phyloP scores from a whole-genome alignment of 2,797 vertebrate genomes.

The Mormyrus proboscirostris region DNA sequence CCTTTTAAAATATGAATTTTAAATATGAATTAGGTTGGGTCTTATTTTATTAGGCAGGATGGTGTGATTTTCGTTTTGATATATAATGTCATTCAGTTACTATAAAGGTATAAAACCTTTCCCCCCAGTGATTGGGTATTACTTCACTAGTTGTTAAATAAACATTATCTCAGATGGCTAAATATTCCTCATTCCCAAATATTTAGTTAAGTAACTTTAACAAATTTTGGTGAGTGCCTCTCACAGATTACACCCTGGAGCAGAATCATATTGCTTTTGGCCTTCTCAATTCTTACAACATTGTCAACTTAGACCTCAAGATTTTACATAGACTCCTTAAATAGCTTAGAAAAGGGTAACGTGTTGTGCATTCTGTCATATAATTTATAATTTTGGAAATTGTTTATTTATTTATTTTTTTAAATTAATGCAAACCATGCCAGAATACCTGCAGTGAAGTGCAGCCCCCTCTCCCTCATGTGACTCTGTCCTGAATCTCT shows the following conservation, averaged over 20 bases:
- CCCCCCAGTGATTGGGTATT: not conserved
- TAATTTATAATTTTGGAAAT: not conserved
- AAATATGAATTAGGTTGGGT: not conserved
- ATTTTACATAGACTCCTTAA: not conserved
- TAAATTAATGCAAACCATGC: not conserved
- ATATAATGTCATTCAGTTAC: not conserved
- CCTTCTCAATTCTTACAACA: not conserved
- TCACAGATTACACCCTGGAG: not conserved
- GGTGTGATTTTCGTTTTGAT: not conserved
- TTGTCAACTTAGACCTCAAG: not conserved
- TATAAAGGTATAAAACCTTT: not conserved
- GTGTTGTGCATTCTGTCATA: not conserved
- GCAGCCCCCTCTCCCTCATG: conserved; percentile 42
- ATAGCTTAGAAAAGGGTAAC: not conserved
- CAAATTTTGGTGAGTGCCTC: not conserved
- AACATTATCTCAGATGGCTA: not conserved
- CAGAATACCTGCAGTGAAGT: not conserved
- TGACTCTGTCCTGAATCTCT: conserved; percentile 47
- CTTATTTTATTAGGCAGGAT: not conserved
- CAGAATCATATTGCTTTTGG: not conserved
- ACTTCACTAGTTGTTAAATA: not conserved
- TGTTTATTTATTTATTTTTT: too few species aligned
- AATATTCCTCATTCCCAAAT: not conserved
- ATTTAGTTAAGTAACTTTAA: not conserved
- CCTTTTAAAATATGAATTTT: not conserved